Evolutionary conservation across 2,797 vertebrate genomes (phyloP), one percentile per base, ranked within the genome.

Genomic region (Pempheris klunzingeri): DNA sequence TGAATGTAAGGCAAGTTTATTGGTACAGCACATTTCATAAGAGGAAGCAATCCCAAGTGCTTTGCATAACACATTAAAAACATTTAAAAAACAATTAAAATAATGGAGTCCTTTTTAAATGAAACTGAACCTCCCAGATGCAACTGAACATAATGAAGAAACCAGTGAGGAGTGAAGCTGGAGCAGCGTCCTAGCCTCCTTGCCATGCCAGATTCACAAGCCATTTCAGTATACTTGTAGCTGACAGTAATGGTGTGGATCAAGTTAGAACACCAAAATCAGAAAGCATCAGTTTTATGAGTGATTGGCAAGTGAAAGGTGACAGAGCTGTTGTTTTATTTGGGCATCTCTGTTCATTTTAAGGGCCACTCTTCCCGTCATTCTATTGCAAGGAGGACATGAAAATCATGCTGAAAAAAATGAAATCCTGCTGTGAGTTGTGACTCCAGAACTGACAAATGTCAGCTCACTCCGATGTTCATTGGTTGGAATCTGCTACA

Each of bases 91-190:
- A 26, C 5, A 38, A 72, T 63, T 20, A 20, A 44, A 62, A 52
- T 34, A 34, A 36, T 14, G 24, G 11, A 61, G 36, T 41, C 22
- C 8, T 47, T 66, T 50, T 62, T 12, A 44, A 55, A 75, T 5
- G 4, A 61, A 32, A 60, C 5, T 18, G 8, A 78, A 58, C 5
- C 7, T 53, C 26, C 14, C 24, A 59, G 30, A 59, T 4, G 63
- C 3, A 5, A 36, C 62, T 22, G 11, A 66, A 50, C 20, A 62
- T 46, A 38, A 11, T 43, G 6, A 57, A 38, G 7, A 63, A 64
- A 52, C 41, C 52, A 77, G 62, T 65, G 30, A 55, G 52, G 49
- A 78, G 67, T 60, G 24, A 36, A 62, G 30, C 24, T 53, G 22
- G 32, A 71, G 36, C 44, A 26, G 32, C 26, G 65, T 57, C 63